Evolutionary conservation across 2,888 invertebrate genomes (phyloP).

Genomic region (Epistrophella euchroma): DNA sequence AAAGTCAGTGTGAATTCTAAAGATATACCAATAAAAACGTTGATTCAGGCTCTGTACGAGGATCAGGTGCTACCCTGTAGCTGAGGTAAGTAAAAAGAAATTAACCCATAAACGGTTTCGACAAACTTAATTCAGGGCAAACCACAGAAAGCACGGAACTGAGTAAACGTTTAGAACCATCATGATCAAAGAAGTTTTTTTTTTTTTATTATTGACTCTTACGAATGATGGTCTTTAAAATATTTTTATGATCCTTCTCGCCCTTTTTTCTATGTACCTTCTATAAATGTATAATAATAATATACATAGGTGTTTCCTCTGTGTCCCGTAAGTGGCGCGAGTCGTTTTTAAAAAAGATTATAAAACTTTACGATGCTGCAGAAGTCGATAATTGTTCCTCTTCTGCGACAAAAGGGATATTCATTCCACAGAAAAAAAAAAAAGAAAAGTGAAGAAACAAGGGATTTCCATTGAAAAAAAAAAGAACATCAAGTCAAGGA

Average conservation of each 20-base stretch:
- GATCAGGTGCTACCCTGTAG: background rate
- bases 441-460: constrained; percentile 37
- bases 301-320: background rate
- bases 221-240: constrained; percentile 60
- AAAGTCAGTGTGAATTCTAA: no score
- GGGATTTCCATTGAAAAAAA: constrained; percentile 67
- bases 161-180: constrained; percentile 31
- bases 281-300: background rate
- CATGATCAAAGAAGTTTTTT: constrained; percentile 67
- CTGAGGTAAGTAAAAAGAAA: constrained; percentile 40
- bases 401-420: constrained; percentile 64
- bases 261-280: constrained; percentile 7
- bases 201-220: constrained; percentile 50
- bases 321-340: constrained; percentile 47
- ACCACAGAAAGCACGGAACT: constrained; percentile 22
- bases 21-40: no score
- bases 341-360: constrained; percentile 60
- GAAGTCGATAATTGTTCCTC: constrained; percentile 72
- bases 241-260: constrained; percentile 71
- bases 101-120: constrained; percentile 60
- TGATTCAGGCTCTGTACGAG: background rate
- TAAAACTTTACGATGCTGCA: constrained; percentile 67
- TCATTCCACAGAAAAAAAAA: constrained; percentile 5
- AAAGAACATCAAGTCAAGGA: constrained; percentile 58
- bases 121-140: constrained; percentile 59